These are phyloP conservation scores for Rhinophrynus dorsalis DNA, from an alignment of 2,797 vertebrate species.

Conservation along the genomic window DNA sequence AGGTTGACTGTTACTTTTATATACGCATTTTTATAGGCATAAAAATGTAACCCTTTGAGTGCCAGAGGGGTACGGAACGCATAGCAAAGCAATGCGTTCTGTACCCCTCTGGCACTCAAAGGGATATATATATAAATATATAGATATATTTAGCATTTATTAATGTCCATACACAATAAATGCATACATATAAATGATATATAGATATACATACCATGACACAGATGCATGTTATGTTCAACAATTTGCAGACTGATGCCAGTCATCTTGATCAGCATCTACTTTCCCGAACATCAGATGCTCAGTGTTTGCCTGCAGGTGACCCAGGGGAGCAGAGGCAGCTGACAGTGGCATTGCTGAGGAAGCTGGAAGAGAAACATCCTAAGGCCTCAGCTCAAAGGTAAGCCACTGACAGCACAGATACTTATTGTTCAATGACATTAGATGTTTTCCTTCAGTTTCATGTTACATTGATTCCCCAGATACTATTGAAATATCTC, in stretches of 20 bases:
- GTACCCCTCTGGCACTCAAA: too few relatives aligned
- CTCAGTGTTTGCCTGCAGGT: conserved; percentile 63
- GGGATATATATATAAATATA: too few relatives aligned
- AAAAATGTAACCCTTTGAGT: too few relatives aligned
- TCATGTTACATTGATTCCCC: conserved; percentile 93
- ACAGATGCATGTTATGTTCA: conserved; percentile 57
- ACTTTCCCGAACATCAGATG: conserved; percentile 61
- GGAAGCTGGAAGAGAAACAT: conserved; percentile 77
- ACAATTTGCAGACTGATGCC: conserved; percentile 62
- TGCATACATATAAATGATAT: neutral
- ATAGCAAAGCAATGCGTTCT: too few relatives aligned
- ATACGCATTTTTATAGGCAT: too few relatives aligned
- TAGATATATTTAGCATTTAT: too few relatives aligned
- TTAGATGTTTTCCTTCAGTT: conserved; percentile 94
- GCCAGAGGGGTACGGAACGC: too few relatives aligned
- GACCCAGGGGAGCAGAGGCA: conserved; percentile 66
- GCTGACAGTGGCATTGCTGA: conserved; percentile 81
- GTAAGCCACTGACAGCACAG: conserved; percentile 84
- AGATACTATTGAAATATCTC: conserved; percentile 91
- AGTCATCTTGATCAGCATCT: conserved; percentile 61
- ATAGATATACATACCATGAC: conserved; percentile 15
- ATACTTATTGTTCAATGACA: conserved; percentile 97
- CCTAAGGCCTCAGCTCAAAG: conserved; percentile 85
- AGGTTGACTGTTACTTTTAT: too few relatives aligned
- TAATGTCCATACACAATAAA: conserved; percentile 29